phyloP scores from a whole-genome alignment of 2,888 invertebrate species.

The Hermodice carunculata region DNA sequence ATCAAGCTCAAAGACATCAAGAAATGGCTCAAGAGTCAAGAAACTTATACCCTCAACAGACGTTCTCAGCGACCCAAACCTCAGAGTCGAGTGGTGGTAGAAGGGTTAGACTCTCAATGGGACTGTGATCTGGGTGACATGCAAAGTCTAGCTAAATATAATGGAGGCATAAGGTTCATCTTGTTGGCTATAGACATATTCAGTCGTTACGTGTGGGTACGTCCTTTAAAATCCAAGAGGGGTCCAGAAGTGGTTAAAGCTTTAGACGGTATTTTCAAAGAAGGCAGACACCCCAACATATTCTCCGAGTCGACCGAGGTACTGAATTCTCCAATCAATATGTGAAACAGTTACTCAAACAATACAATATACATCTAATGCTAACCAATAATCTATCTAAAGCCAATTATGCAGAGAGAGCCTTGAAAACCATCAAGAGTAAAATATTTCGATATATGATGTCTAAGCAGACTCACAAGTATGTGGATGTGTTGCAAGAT shows the following conservation, averaged over 20 bases:
- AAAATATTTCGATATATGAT: constrained; percentile 5
- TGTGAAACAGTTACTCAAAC: neutral
- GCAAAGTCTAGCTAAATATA: neutral
- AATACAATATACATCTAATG: neutral
- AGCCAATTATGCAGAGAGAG: constrained; percentile 1
- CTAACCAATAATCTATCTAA: neutral
- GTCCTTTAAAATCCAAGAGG: constrained; percentile 4
- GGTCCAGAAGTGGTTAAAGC: neutral
- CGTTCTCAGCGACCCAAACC: neutral
- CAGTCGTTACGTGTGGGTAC: constrained; percentile 1
- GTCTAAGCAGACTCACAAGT: neutral
- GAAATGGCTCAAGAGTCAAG: no score
- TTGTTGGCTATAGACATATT: neutral
- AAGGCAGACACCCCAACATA: neutral
- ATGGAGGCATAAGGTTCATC: constrained; percentile 2
- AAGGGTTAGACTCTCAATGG: constrained; percentile 3
- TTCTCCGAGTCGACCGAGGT: neutral
- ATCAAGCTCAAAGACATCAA: no score
- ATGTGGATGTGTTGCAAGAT: constrained; percentile 5
- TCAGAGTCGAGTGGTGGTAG: neutral
- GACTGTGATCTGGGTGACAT: constrained; percentile 1
- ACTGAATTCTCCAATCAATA: neutral
- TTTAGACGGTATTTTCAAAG: neutral
- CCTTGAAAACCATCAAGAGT: constrained; percentile 3
- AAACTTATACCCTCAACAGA: constrained; percentile 4